Evolutionary conservation across 2,888 invertebrate species (phyloP).

Genomic region (Oscheius sp.): DNA sequence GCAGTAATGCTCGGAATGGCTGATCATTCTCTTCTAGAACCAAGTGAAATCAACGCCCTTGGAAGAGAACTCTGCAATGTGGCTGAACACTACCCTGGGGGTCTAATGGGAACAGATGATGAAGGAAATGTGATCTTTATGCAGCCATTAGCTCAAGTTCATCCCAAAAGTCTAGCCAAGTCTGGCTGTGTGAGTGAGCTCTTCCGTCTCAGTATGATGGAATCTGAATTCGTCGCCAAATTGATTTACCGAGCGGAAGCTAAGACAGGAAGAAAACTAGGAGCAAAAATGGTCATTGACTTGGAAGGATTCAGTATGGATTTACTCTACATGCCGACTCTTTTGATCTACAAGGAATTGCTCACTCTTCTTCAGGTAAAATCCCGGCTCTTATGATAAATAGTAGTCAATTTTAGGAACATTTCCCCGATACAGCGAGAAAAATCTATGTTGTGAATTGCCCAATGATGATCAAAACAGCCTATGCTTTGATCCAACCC

Average conservation of each 20-base stretch:
- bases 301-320: slow-evolving; percentile 65
- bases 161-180: slow-evolving; percentile 58
- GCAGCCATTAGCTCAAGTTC: slow-evolving; percentile 49
- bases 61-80: slow-evolving; percentile 45
- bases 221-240: slow-evolving; percentile 59
- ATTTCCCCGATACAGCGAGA: slow-evolving; percentile 49
- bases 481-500: slow-evolving; percentile 52
- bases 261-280: slow-evolving; percentile 52
- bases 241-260: slow-evolving; percentile 46
- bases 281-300: slow-evolving; percentile 64
- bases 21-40: slow-evolving; percentile 34
- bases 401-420: slow-evolving; percentile 34
- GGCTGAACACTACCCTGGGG: slow-evolving; percentile 61
- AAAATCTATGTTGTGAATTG: slow-evolving; percentile 34
- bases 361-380: slow-evolving; percentile 58
- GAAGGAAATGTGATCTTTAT: slow-evolving; percentile 53
- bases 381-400: background rate
- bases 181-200: slow-evolving; percentile 59
- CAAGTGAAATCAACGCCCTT: slow-evolving; percentile 55
- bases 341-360: slow-evolving; percentile 63
- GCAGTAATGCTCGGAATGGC: slow-evolving; percentile 37
- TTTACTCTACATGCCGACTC: slow-evolving; percentile 54
- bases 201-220: slow-evolving; percentile 54
- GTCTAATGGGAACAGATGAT: slow-evolving; percentile 49
- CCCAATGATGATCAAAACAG: slow-evolving; percentile 52